phyloP scores from a whole-genome alignment of 2,797 vertebrate species.

The Psittacula echo region DNA sequence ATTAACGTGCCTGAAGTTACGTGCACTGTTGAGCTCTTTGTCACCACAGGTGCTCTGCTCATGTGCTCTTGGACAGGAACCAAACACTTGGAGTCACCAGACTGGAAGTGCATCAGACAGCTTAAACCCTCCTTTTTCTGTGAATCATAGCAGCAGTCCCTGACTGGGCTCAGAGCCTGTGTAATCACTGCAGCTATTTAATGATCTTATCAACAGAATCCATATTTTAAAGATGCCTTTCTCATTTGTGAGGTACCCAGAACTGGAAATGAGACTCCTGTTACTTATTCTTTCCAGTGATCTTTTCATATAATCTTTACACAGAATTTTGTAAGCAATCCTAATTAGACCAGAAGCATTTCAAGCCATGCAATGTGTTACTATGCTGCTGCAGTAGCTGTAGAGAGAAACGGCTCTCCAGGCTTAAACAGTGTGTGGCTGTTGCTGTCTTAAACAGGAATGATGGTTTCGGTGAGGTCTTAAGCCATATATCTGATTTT shows the following conservation, averaged over 20 bases:
- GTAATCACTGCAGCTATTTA: not conserved
- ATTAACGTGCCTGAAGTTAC: not conserved
- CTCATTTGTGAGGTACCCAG: not conserved
- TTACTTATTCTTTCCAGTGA: constrained; percentile 1
- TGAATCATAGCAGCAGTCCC: not conserved
- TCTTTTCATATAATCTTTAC: constrained; percentile 34
- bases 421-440: not conserved
- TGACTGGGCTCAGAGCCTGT: not conserved
- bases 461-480: not conserved
- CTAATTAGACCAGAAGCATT: constrained; percentile 42
- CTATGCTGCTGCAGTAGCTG: not conserved
- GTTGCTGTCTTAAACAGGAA: not conserved
- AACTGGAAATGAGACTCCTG: not conserved
- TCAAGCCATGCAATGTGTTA: not conserved
- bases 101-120: not conserved
- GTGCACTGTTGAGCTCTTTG: not conserved
- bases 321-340: constrained; percentile 3
- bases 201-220: not conserved
- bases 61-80: not conserved
- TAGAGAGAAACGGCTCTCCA: not conserved
- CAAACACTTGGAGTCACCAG: not conserved
- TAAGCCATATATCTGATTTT: constrained; percentile 39
- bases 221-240: not conserved
- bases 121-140: not conserved
- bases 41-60: constrained; percentile 2